Evolutionary conservation across 2,888 invertebrate genomes (phyloP).

Genomic region (Dynastes tityus): DNA sequence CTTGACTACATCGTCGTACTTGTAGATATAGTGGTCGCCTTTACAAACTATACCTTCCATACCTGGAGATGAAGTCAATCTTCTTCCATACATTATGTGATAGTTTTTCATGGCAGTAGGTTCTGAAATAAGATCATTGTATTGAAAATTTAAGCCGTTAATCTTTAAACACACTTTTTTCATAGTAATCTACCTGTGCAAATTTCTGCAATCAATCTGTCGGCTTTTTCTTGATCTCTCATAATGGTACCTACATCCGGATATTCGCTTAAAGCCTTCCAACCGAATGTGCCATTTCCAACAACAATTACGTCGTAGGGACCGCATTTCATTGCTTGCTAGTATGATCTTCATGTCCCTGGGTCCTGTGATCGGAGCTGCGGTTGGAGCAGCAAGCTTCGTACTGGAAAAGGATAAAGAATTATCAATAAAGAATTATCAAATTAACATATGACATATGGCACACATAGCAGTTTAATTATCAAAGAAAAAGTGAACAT

Average conservation of each 20-base stretch:
- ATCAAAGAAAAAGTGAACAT: too few species aligned
- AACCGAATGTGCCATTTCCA: conserved; percentile 55
- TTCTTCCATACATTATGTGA: conserved; percentile 55
- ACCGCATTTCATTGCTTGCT: conserved; percentile 56
- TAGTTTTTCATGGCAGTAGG: conserved; percentile 56
- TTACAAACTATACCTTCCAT: conserved; percentile 55
- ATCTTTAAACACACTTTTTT: neutral
- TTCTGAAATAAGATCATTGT: conserved; percentile 51
- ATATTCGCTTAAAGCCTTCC: conserved; percentile 54
- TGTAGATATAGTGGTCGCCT: conserved; percentile 57
- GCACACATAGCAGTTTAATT: too few species aligned
- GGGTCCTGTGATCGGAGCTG: conserved; percentile 55
- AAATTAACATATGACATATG: too few species aligned
- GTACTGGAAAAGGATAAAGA: conserved; percentile 10
- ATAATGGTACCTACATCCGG: conserved; percentile 55
- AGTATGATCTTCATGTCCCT: conserved; percentile 56
- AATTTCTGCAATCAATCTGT: conserved; percentile 56
- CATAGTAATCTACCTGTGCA: conserved; percentile 55
- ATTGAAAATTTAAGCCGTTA: neutral
- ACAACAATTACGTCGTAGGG: conserved; percentile 56
- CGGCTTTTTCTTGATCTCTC: conserved; percentile 56
- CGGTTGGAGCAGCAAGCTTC: conserved; percentile 55
- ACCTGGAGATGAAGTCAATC: conserved; percentile 55
- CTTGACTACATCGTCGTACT: conserved; percentile 66
- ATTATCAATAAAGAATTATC: too few species aligned